A percentile compares a stretch with the other conserved stretches of the same genome.
Evolutionary conservation across 2,797 vertebrate species (phyloP).

Genomic region (Atherinosoma microstoma): DNA sequence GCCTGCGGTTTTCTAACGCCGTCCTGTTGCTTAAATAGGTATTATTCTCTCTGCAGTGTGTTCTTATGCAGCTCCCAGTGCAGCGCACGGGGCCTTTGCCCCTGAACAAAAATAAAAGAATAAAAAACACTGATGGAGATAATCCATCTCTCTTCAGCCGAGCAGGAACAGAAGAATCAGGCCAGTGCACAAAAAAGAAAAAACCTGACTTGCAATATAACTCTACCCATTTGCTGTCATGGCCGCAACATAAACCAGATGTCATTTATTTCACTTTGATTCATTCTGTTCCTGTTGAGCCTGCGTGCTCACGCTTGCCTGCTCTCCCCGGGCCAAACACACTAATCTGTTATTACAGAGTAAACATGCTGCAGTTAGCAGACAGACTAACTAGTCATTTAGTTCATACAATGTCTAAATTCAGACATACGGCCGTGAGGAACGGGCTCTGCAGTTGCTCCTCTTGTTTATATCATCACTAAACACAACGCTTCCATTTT

Average conservation of each 20-base stretch:
- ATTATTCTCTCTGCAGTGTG: background rate
- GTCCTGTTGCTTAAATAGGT: conserved; percentile 21
- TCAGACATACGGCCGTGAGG: background rate
- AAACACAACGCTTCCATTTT: background rate
- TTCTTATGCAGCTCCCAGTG: conserved; percentile 24
- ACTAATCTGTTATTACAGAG: background rate
- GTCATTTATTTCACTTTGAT: conserved; percentile 30
- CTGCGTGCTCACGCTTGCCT: no score
- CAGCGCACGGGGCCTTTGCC: background rate
- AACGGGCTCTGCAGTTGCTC: background rate
- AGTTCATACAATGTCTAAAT: background rate
- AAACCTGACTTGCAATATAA: conserved; percentile 10
- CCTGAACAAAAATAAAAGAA: conserved; percentile 14
- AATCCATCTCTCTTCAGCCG: conserved; percentile 41
- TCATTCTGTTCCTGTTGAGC: conserved; percentile 19
- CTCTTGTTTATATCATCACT: background rate
- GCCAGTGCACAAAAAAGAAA: conserved; percentile 9
- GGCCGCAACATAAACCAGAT: background rate
- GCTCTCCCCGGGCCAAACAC: background rate
- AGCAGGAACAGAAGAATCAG: conserved; percentile 26
- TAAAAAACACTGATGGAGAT: conserved; percentile 36
- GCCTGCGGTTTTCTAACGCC: no score
- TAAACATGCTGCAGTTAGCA: background rate
- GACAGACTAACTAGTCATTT: background rate
- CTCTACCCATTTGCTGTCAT: background rate